phyloP scores from a whole-genome alignment of 1,140 invertebrate species.

The Aphis gossypii region DNA sequence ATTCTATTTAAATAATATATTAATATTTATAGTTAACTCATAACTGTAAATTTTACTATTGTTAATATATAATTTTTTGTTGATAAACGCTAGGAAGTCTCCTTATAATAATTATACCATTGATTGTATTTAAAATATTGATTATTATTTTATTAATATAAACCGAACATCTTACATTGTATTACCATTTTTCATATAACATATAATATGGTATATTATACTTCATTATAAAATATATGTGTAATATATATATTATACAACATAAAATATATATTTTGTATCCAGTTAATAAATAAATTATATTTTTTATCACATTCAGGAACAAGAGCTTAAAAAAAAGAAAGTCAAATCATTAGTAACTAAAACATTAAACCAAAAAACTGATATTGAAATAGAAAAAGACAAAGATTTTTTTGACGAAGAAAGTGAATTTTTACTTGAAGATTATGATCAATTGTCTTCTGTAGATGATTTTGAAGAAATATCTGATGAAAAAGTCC shows the following conservation, averaged over 20 bases:
- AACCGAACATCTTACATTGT: background rate
- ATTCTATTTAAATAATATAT: too few species aligned
- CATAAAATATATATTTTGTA: background rate
- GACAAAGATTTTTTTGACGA: conserved; percentile 65
- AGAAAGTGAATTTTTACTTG: conserved; percentile 64
- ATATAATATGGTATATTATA: background rate
- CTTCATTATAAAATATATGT: too few species aligned
- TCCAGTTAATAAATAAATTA: background rate
- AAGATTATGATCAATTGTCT: conserved; percentile 67
- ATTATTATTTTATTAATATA: too few species aligned
- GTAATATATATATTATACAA: background rate
- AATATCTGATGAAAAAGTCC: conserved; percentile 65
- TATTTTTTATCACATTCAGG: background rate
- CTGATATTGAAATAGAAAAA: conserved; percentile 62
- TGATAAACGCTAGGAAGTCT: background rate
- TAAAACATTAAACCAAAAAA: conserved; percentile 61
- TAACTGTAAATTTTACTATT: background rate
- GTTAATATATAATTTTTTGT: background rate
- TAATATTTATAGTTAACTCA: background rate
- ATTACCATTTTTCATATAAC: background rate
- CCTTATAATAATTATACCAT: background rate
- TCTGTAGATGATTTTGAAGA: conserved; percentile 63
- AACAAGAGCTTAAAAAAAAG: conserved; percentile 23
- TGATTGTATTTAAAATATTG: background rate
- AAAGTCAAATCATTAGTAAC: conserved; percentile 63